Conservation (phyloP, 2,797 vertebrate species). For the Acropternis orthonyx region DNA sequence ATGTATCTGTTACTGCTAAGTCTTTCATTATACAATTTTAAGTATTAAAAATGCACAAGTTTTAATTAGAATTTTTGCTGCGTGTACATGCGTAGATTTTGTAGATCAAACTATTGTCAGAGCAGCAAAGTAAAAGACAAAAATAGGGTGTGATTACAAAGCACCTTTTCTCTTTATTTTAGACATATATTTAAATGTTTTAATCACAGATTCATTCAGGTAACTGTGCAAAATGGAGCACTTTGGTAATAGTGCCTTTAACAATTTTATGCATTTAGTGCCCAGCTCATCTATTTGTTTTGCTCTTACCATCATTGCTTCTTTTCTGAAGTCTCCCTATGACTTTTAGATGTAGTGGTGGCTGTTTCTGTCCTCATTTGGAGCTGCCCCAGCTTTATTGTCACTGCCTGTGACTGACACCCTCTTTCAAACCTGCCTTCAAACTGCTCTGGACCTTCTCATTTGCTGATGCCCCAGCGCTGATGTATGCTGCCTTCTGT, state of each 20-base stretch:
- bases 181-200: neutral
- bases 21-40: neutral
- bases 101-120: neutral
- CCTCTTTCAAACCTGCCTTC: neutral
- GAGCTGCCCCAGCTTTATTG: neutral
- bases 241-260: neutral
- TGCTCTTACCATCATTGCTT: neutral
- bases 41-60: neutral
- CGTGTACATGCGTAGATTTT: accelerated
- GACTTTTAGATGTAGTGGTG: neutral
- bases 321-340: neutral
- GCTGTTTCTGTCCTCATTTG: neutral
- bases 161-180: neutral
- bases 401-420: neutral
- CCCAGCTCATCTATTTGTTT: neutral
- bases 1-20: neutral
- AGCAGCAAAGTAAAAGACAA: neutral
- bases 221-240: neutral
- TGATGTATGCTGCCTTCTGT: neutral
- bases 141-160: neutral
- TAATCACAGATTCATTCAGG: neutral
- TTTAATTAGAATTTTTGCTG: neutral
- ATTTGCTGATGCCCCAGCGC: neutral
- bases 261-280: neutral
- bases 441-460: neutral